Percentiles rank a stretch among this genome's conserved stretches.
Evolutionary conservation across 2,888 invertebrate genomes (phyloP).

Genomic region (Andrena trimmerana): DNA sequence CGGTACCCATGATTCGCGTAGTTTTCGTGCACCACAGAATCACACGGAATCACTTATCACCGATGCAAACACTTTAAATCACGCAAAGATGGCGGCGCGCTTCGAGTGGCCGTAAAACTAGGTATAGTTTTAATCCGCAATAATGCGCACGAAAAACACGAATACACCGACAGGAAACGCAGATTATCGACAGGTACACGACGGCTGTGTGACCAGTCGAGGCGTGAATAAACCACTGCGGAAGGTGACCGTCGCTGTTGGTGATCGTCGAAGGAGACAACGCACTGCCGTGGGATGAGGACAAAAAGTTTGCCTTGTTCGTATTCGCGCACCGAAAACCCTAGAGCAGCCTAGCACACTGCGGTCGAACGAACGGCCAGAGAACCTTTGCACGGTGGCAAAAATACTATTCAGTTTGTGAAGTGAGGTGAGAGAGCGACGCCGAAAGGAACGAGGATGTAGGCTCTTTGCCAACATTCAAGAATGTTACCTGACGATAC

Average conservation of each 20-base stretch:
- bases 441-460: slow-evolving; percentile 37
- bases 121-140: too few species aligned
- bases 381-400: slow-evolving; percentile 59
- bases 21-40: background rate
- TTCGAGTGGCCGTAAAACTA: too few species aligned
- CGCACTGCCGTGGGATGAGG: slow-evolving; percentile 30
- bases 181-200: background rate
- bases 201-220: too few species aligned
- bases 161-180: background rate
- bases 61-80: background rate
- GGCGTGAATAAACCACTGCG: too few species aligned
- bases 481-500: slow-evolving; percentile 29
- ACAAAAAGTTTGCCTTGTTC: slow-evolving; percentile 68
- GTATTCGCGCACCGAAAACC: slow-evolving; percentile 75
- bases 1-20: background rate
- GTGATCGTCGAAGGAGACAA: slow-evolving; percentile 22
- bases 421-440: slow-evolving; percentile 41
- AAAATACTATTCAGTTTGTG: slow-evolving; percentile 66
- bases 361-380: slow-evolving; percentile 37
- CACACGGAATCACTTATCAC: background rate
- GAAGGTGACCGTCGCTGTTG: background rate
- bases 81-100: too few species aligned
- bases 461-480: slow-evolving; percentile 68
- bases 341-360: slow-evolving; percentile 48
- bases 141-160: background rate